A percentile compares a stretch with the other conserved stretches of the same genome.
These are phyloP conservation scores for Hexactinellida sp. DNA, from an alignment of 37 sponge, comb jelly and placozoan species.

Conservation along the genomic window DNA sequence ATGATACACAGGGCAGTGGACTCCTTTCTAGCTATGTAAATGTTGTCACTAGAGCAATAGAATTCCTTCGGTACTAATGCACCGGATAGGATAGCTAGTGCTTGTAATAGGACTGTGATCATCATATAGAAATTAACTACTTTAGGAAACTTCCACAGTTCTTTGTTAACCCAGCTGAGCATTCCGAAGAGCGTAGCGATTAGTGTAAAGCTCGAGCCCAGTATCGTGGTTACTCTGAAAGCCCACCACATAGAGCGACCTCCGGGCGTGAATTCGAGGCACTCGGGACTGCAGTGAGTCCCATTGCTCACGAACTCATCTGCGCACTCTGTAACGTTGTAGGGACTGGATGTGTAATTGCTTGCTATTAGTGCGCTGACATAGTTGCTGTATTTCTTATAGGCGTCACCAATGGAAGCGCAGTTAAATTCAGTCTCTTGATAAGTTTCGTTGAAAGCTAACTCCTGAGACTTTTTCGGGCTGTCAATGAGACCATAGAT, in stretches of 20 bases:
- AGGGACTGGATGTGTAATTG: not conserved
- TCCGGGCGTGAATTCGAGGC: not conserved
- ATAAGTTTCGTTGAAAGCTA: not conserved
- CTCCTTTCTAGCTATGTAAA: not conserved
- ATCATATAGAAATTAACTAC: not conserved
- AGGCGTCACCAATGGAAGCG: not conserved
- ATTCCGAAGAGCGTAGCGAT: not conserved
- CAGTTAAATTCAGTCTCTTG: not conserved
- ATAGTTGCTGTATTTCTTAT: not conserved
- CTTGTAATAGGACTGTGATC: not conserved
- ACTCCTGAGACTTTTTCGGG: not conserved
- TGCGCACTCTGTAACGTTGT: not conserved
- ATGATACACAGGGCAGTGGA: not conserved
- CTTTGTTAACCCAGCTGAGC: not conserved
- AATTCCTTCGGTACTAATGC: not conserved
- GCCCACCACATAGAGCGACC: not conserved
- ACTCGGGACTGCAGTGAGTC: not conserved
- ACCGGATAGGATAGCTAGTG: not conserved
- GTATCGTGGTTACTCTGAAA: not conserved
- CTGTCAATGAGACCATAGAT: not conserved
- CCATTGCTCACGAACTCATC: not conserved
- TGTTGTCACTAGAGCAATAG: not conserved
- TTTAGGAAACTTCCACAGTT: not conserved
- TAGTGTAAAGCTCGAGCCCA: not conserved
- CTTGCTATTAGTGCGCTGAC: not conserved